Base-by-base conservation (phyloP, 2,888 invertebrate genomes). In the Hedychridium roseum region DNA sequence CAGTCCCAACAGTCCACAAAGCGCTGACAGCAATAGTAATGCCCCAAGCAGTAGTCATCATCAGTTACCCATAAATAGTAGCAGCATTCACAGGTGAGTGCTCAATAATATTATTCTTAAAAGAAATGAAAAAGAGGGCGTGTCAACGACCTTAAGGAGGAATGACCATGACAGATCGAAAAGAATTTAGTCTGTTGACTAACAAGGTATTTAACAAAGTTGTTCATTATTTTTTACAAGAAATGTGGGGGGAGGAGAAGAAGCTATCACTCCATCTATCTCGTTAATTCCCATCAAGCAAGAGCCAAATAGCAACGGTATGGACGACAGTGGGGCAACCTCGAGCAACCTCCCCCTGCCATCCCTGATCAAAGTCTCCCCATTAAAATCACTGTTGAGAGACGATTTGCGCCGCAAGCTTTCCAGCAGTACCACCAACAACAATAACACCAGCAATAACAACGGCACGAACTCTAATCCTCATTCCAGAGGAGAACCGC, bases 381-480 rank as follows among this genome's bases (percentile, higher is more conserved):
- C 93, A 54, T 81, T 93, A 60, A 93, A 93, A 79, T 92, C 92
- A 64, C 80, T 93, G 57, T 82, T 93, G 55, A 85, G 92, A 39
- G 92, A 93, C 76, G 92, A 93, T 80, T 81, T 92, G 66, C 90
- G 91, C 74, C 83, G 91, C 54, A 88, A 91, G 76, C 88, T 92
- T 67, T 87, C 88, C 51, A 88, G 88, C 30, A 66, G 64, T 20
- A 63, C 67, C 28, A 71, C 61, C 47, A 68, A 57, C 50, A 70
- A 54, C 43, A 68, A 66, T 49, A 69, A 57, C 42, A 64, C 44
- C 35, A 66, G 54, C 18, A 64, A 53, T 32, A 64, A 53, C 37
- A 68, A 57, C 34, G 56, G 64, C 20, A 51, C 57, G 12, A 62
- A 55, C 40, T 73, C 75, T 9, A 80, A 79, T 62, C 66, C 78